A percentile compares a stretch with the other conserved stretches of the same genome.
phyloP scores from a whole-genome alignment of 2,888 invertebrate species.

The Tetropium fuscum region DNA sequence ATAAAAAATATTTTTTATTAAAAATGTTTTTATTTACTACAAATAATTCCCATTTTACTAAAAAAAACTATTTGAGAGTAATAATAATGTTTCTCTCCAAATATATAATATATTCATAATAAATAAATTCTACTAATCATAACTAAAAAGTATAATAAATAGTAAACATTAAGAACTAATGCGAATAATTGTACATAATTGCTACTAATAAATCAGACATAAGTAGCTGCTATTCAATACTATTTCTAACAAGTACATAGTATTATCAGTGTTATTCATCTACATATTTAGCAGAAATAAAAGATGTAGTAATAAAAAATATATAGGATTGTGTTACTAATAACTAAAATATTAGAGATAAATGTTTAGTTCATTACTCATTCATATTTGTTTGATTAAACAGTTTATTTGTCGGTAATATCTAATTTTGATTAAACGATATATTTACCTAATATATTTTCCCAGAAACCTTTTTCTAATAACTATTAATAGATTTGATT shows the following conservation, averaged over 20 bases:
- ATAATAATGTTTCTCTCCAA: slow-evolving; percentile 1
- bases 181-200: background rate
- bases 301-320: background rate
- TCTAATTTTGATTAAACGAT: background rate
- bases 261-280: background rate
- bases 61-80: background rate
- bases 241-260: background rate
- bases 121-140: background rate
- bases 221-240: background rate
- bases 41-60: background rate
- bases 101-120: slow-evolving; percentile 1
- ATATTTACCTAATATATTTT: background rate
- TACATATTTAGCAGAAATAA: background rate
- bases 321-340: background rate
- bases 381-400: background rate
- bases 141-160: background rate
- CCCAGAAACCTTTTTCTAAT: background rate
- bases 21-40: background rate
- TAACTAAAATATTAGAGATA: background rate
- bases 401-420: slow-evolving; percentile 6
- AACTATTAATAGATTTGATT: background rate
- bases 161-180: background rate
- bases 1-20: background rate
- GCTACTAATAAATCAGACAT: slow-evolving; percentile 1
- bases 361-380: slow-evolving; percentile 6